Conservation (phyloP, 2,888 invertebrate species). For the Drosophila neoperkinsi region DNA sequence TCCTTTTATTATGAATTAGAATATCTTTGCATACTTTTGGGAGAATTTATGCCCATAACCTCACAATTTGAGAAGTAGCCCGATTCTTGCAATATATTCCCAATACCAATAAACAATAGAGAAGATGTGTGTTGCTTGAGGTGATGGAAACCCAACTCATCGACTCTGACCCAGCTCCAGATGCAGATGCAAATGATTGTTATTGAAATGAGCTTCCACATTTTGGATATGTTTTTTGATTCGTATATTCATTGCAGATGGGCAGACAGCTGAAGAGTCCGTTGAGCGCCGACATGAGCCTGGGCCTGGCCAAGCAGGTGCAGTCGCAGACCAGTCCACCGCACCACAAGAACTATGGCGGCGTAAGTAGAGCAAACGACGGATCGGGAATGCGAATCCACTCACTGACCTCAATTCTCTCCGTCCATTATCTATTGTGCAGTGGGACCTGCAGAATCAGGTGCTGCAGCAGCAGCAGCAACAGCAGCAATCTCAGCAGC, state of each 20-base stretch:
- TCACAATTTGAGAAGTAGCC: not conserved
- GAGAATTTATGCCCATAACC: not conserved
- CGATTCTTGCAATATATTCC: not conserved
- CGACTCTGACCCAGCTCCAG: not conserved
- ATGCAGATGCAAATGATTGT: not conserved
- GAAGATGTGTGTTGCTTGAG: not conserved
- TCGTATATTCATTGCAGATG: constrained; percentile 71
- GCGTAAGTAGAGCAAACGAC: constrained; percentile 77
- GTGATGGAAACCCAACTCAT: not conserved
- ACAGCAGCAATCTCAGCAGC: constrained; percentile 83
- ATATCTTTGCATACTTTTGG: constrained; percentile 3
- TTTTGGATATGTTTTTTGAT: constrained; percentile 2
- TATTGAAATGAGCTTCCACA: not conserved
- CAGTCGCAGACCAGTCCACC: constrained; percentile 85
- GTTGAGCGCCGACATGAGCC: constrained; percentile 84
- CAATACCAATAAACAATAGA: not conserved
- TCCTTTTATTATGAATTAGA: not conserved
- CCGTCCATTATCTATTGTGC: constrained; percentile 25
- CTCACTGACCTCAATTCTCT: constrained; percentile 13
- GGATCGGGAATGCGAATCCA: constrained; percentile 7
- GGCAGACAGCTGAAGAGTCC: constrained; percentile 85
- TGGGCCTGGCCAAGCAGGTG: constrained; percentile 85
- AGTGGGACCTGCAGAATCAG: constrained; percentile 85
- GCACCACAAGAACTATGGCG: constrained; percentile 85
- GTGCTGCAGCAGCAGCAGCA: constrained; percentile 85